A percentile compares a stretch with the other conserved stretches of the same genome.
phyloP scores from a whole-genome alignment of 23 tunicate genomes.

The Halocynthia roretzi region DNA sequence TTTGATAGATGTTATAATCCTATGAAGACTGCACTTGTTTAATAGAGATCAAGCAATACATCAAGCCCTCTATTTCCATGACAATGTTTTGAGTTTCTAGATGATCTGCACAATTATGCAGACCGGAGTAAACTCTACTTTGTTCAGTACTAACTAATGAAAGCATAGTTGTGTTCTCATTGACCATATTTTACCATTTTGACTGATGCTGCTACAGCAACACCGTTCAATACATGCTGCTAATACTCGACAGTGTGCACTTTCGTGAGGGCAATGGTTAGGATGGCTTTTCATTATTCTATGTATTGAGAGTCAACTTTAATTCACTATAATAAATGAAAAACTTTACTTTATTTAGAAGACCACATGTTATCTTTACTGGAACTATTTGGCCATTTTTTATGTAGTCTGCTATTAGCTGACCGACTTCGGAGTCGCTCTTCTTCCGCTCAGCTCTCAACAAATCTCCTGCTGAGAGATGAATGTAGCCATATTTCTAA shows the following conservation, averaged over 20 bases:
- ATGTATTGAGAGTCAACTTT: not conserved
- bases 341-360: slow-evolving; percentile 52
- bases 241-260: too few relatives aligned
- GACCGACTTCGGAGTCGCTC: slow-evolving; percentile 60
- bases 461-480: slow-evolving; percentile 94
- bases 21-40: not conserved
- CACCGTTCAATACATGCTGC: too few relatives aligned
- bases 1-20: not conserved
- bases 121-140: too few relatives aligned
- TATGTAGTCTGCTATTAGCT: slow-evolving; percentile 64
- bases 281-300: too few relatives aligned
- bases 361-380: slow-evolving; percentile 82
- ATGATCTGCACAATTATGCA: too few relatives aligned
- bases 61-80: not conserved
- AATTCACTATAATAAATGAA: not conserved
- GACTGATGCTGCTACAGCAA: too few relatives aligned
- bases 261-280: too few relatives aligned
- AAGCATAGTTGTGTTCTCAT: too few relatives aligned
- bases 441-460: slow-evolving; percentile 60
- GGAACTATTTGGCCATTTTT: slow-evolving; percentile 89
- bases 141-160: too few relatives aligned
- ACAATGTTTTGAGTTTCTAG: too few relatives aligned
- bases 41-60: not conserved
- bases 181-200: too few relatives aligned
- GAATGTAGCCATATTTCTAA: slow-evolving; percentile 59